Evolutionary conservation across 2,113 vertebrate genomes (phyloP).

Genomic region (Mustela nigripes): DNA sequence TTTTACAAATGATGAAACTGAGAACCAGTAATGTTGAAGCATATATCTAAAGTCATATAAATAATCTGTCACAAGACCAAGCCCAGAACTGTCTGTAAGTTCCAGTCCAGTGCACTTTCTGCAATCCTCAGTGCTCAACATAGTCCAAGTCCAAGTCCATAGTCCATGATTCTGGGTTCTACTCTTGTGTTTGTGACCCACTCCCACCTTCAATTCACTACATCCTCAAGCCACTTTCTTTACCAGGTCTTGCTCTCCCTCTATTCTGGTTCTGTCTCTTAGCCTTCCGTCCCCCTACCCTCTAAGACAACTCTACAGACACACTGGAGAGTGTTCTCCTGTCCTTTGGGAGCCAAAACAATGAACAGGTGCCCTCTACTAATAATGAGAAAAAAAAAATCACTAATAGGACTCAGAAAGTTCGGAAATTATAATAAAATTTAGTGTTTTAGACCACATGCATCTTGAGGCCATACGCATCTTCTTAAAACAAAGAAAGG

Average conservation of each 20-base stretch:
- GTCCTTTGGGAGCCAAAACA: background rate
- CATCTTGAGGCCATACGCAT: background rate
- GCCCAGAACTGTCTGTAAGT: background rate
- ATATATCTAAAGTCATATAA: background rate
- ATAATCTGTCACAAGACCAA: background rate
- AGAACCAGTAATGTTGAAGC: slow-evolving; percentile 31
- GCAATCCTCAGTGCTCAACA: background rate
- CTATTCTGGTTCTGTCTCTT: background rate
- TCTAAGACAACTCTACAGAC: background rate
- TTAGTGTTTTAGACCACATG: background rate
- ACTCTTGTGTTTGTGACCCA: background rate
- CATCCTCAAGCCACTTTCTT: background rate
- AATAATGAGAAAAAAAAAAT: background rate
- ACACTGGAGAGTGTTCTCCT: rapidly evolving
- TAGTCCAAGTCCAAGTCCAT: background rate
- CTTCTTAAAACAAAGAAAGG: background rate
- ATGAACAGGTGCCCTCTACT: background rate
- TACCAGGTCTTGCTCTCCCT: background rate
- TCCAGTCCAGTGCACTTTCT: background rate
- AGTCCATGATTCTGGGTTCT: background rate
- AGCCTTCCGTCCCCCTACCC: background rate
- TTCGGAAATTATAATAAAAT: background rate
- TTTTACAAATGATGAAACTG: slow-evolving; percentile 39
- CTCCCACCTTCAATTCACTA: background rate
- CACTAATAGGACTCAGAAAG: background rate